These are phyloP conservation scores for Tragelaphus imberbis DNA, from an alignment of 2,113 vertebrate genomes.

Conservation along the genomic window DNA sequence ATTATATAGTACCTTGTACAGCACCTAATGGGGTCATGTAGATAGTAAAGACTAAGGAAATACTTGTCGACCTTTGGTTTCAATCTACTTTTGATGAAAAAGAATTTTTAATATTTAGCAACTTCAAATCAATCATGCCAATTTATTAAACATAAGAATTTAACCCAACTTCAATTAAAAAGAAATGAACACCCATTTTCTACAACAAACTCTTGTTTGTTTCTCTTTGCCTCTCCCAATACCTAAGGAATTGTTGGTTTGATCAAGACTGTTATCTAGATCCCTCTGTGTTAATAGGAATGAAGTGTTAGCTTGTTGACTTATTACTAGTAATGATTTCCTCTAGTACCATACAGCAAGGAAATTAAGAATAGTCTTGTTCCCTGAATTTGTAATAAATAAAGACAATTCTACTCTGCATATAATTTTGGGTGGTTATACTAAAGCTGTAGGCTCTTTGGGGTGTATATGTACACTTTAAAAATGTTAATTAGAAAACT, in stretches of 20 bases:
- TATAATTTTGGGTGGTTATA: neutral
- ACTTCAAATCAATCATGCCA: neutral
- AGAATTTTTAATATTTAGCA: neutral
- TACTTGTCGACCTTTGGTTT: neutral
- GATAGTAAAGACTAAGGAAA: neutral
- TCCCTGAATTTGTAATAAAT: constrained; percentile 21
- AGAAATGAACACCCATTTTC: neutral
- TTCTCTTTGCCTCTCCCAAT: neutral
- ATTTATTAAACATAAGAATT: constrained; percentile 2
- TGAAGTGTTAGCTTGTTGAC: constrained; percentile 13
- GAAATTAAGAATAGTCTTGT: constrained; percentile 36
- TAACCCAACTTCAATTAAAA: neutral
- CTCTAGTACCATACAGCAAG: neutral
- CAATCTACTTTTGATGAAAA: neutral
- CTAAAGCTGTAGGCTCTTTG: neutral
- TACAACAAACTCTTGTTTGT: neutral
- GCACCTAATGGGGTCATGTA: neutral
- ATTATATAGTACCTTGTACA: neutral
- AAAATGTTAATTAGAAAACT: neutral
- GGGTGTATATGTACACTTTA: neutral
- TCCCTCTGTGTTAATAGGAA: neutral
- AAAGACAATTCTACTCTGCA: neutral
- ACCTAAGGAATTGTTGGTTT: neutral
- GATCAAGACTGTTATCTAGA: neutral
- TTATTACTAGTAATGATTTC: constrained; percentile 30